Percentiles rank a stretch among this genome's conserved stretches.
Conservation (phyloP, 2,113 vertebrate genomes). For the Litocranius walleri region DNA sequence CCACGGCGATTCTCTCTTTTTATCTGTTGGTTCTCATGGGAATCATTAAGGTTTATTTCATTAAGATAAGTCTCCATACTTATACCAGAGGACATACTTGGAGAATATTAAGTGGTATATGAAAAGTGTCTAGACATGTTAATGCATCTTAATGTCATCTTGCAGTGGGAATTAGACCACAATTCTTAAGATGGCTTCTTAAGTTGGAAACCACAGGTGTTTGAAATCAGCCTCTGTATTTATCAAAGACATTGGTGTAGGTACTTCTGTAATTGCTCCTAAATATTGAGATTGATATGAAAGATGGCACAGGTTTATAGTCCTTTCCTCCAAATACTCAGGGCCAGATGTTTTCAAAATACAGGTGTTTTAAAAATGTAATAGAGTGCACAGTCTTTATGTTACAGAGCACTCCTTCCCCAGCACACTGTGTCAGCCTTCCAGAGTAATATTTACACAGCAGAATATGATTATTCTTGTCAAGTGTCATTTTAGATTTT, state of each 20-base stretch:
- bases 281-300: slow-evolving; percentile 7
- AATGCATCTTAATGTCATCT: neutral
- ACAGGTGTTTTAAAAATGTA: neutral
- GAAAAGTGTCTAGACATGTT: slow-evolving; percentile 49
- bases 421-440: neutral
- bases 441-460: neutral
- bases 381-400: neutral
- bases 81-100: neutral
- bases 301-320: neutral
- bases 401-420: neutral
- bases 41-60: slow-evolving; percentile 30
- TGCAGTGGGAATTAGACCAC: neutral
- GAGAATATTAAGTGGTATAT: slow-evolving; percentile 15
- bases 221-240: slow-evolving; percentile 11
- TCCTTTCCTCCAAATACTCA: neutral
- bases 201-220: slow-evolving; percentile 5
- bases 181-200: neutral
- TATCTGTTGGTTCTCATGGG: neutral
- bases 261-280: neutral
- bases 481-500: neutral
- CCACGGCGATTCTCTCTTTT: neutral
- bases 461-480: neutral
- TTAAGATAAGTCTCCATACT: neutral
- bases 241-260: neutral
- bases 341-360: neutral